Percentiles rank a stretch among this genome's conserved stretches.
Evolutionary conservation across 2,888 invertebrate species (phyloP).

Genomic region (Drosophila multiciliata): DNA sequence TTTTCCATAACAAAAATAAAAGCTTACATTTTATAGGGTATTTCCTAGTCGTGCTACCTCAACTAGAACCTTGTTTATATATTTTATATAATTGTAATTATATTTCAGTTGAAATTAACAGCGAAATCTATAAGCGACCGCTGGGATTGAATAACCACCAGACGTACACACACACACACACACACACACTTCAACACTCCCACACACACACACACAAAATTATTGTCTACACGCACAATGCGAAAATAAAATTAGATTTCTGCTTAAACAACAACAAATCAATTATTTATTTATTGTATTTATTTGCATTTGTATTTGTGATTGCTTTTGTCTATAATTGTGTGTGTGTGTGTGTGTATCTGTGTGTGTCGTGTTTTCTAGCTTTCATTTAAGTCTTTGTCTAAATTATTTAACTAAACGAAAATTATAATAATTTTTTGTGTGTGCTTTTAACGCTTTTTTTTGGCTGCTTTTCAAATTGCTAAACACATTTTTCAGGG

Average conservation of each 20-base stretch:
- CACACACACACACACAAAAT: conserved; percentile 3
- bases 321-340: conserved; percentile 26
- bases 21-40: conserved; percentile 1
- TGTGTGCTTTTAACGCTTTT: conserved; percentile 14
- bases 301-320: conserved; percentile 6
- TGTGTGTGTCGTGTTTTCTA: conserved; percentile 44
- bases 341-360: conserved; percentile 21
- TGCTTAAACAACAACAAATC: conserved; percentile 63
- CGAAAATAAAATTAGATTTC: conserved; percentile 64
- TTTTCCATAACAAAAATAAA: neutral
- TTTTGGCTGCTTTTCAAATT: conserved; percentile 11
- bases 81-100: conserved; percentile 49
- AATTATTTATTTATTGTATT: conserved; percentile 67
- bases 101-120: conserved; percentile 48
- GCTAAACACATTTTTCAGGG: neutral
- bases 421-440: conserved; percentile 34
- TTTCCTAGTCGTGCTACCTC: neutral
- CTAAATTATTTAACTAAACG: conserved; percentile 56
- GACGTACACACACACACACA: neutral
- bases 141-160: conserved; percentile 13
- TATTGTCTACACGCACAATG: conserved; percentile 23
- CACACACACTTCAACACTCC: neutral
- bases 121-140: conserved; percentile 33
- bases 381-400: conserved; percentile 61
- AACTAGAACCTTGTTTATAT: neutral